Evolutionary conservation across 2,113 vertebrate species (phyloP).

Genomic region (Scortum barcoo): DNA sequence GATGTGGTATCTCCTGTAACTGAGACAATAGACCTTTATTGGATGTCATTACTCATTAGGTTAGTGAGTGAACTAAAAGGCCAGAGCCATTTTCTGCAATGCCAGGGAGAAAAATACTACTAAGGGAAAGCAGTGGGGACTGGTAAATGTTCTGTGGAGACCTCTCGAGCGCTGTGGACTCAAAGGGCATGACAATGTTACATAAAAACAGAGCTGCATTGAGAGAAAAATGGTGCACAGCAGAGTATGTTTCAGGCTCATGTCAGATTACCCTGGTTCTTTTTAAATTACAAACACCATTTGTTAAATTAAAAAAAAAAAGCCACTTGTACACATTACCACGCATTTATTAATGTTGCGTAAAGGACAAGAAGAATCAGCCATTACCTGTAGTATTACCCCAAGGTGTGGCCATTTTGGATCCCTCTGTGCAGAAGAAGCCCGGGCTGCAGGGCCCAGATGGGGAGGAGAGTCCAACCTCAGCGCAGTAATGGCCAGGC

Average conservation of each 20-base stretch:
- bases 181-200: conserved; percentile 48
- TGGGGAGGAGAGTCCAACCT: conserved; percentile 82
- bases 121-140: conserved; percentile 13
- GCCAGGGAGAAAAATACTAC: conserved; percentile 15
- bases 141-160: conserved; percentile 34
- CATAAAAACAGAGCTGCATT: conserved; percentile 20
- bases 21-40: conserved; percentile 71
- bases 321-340: background rate
- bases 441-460: conserved; percentile 86
- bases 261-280: background rate
- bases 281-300: conserved; percentile 18
- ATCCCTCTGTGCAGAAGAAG: conserved; percentile 86
- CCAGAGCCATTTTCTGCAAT: conserved; percentile 35
- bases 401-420: conserved; percentile 78
- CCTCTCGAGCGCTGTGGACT: background rate
- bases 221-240: conserved; percentile 4
- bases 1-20: conserved; percentile 80
- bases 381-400: conserved; percentile 68
- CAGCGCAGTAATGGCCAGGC: conserved; percentile 81
- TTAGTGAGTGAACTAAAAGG: conserved; percentile 48
- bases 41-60: conserved; percentile 59
- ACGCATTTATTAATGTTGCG: conserved; percentile 2
- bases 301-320: too few relatives aligned
- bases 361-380: background rate
- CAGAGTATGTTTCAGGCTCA: conserved; percentile 2